Evolutionary conservation across 1,140 invertebrate species (phyloP).

Genomic region (Cherax quadricarinatus): DNA sequence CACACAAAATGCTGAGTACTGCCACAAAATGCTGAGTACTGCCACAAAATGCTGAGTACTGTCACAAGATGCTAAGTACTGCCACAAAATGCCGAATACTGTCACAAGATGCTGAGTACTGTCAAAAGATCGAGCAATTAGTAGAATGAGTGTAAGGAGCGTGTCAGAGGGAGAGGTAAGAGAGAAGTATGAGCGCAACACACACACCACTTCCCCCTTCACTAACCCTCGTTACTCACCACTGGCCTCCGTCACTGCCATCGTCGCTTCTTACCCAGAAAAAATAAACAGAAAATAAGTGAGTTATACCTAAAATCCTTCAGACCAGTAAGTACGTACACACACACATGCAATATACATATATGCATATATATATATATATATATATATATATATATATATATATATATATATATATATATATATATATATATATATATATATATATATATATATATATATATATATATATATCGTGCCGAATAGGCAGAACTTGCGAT

Average conservation of each 20-base stretch:
- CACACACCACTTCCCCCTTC: background rate
- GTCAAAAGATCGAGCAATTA: background rate
- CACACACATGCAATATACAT: background rate
- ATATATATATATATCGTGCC: too few species aligned
- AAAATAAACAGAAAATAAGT: background rate
- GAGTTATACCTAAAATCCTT: constrained; percentile 1
- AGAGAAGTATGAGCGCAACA: background rate
- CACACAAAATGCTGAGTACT: too few species aligned
- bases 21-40: too few species aligned
- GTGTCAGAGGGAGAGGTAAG: background rate
- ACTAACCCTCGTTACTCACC: background rate
- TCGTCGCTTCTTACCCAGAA: background rate
- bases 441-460: too few species aligned
- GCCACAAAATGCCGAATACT: background rate
- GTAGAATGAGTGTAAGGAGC: background rate
- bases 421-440: too few species aligned
- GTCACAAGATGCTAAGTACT: too few species aligned
- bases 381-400: background rate
- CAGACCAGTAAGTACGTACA: background rate
- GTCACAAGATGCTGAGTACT: background rate
- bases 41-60: too few species aligned
- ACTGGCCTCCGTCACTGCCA: background rate
- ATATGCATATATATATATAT: background rate
- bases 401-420: background rate
- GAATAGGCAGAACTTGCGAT: too few species aligned